Percentiles rank a stretch among this genome's conserved stretches.
Evolutionary conservation across 2,113 vertebrate species (phyloP).

Genomic region (Tauraco erythrolophus): DNA sequence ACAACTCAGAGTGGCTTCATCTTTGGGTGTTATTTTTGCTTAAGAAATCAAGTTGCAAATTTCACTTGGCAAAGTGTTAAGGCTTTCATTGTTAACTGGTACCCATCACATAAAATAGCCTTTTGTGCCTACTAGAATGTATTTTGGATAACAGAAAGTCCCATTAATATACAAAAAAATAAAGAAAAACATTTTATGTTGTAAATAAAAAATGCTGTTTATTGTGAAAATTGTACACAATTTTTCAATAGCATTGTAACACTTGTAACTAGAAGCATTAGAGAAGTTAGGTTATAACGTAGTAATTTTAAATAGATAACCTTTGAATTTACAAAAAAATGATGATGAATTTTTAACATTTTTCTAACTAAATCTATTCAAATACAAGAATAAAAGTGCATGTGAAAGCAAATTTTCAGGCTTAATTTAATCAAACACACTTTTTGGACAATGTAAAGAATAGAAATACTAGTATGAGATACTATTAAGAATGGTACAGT

Average conservation of each 20-base stretch:
- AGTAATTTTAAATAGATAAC: constrained; percentile 6
- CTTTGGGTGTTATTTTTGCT: constrained; percentile 57
- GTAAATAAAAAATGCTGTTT: constrained; percentile 21
- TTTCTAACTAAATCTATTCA: background rate
- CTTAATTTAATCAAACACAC: background rate
- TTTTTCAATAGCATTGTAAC: background rate
- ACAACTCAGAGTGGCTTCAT: constrained; percentile 18
- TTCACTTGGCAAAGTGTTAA: constrained; percentile 40
- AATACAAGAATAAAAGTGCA: background rate
- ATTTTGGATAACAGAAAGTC: constrained; percentile 30
- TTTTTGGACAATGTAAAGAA: background rate
- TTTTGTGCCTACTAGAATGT: constrained; percentile 46
- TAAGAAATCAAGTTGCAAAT: constrained; percentile 58
- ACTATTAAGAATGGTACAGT: background rate
- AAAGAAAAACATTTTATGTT: constrained; percentile 13
- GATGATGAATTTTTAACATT: background rate
- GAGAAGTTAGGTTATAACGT: background rate
- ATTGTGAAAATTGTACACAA: background rate
- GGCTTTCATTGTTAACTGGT: constrained; percentile 45
- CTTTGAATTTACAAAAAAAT: background rate
- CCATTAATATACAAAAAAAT: background rate
- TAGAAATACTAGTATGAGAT: background rate
- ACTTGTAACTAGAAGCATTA: background rate
- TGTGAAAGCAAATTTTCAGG: background rate
- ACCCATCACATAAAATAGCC: constrained; percentile 27